Percentiles rank a stretch among this genome's conserved stretches.
phyloP scores from a whole-genome alignment of 1,140 invertebrate species.

The Drosophila tristis region DNA sequence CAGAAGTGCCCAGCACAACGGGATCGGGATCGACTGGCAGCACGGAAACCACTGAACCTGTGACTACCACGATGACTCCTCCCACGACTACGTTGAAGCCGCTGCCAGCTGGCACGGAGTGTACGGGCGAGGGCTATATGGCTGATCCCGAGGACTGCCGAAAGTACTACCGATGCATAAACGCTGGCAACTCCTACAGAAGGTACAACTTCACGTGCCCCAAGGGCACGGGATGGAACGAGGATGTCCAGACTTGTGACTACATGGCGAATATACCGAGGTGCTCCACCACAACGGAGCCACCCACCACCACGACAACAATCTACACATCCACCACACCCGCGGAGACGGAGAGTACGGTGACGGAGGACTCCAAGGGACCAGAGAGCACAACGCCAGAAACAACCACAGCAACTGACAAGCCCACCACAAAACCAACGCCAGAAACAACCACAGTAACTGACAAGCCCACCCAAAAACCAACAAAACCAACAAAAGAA shows the following conservation, averaged over 20 bases:
- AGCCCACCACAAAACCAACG: conserved; percentile 28
- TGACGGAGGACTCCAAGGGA: neutral
- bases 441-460: conserved; percentile 10
- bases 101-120: conserved; percentile 53
- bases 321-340: conserved; percentile 30
- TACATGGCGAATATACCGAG: conserved; percentile 51
- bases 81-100: conserved; percentile 48
- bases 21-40: neutral
- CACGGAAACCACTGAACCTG: conserved; percentile 20
- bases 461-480: neutral
- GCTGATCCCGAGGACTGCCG: conserved; percentile 86
- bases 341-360: neutral
- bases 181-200: conserved; percentile 85
- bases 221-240: conserved; percentile 88
- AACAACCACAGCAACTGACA: conserved; percentile 39
- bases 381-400: conserved; percentile 74
- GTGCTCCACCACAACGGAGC: conserved; percentile 40
- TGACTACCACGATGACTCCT: conserved; percentile 6
- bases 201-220: conserved; percentile 88
- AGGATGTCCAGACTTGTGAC: conserved; percentile 79
- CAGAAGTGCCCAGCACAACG: conserved; percentile 12
- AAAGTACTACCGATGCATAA: conserved; percentile 88
- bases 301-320: conserved; percentile 26
- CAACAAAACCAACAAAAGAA: neutral
- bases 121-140: conserved; percentile 86